A percentile compares a stretch with the other conserved stretches of the same genome.
Conservation (phyloP, 1,140 invertebrate genomes). For the Eufriesea mexicana region DNA sequence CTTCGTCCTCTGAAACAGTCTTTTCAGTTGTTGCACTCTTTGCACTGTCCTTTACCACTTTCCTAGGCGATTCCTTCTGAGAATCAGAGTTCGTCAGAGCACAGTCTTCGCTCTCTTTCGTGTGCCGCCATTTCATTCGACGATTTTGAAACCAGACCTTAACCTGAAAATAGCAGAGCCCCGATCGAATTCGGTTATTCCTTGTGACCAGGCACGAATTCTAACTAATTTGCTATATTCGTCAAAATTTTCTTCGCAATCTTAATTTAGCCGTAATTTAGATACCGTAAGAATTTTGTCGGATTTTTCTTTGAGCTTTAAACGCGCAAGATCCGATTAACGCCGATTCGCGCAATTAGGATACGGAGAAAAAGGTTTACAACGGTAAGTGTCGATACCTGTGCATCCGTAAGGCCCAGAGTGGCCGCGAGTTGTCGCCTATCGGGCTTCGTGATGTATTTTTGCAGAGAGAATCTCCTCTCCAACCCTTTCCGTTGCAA, state of each 20-base stretch:
- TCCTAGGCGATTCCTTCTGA: constrained; percentile 63
- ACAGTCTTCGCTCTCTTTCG: constrained; percentile 85
- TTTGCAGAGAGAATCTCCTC: constrained; percentile 94
- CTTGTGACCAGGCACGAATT: no score
- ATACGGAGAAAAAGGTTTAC: no score
- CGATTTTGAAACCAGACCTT: constrained; percentile 98
- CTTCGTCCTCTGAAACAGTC: constrained; percentile 71
- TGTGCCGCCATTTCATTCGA: constrained; percentile 96
- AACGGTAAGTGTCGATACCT: constrained; percentile 84
- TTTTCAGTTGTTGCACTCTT: constrained; percentile 60
- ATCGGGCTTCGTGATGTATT: constrained; percentile 97
- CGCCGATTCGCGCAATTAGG: no score
- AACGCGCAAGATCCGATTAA: no score
- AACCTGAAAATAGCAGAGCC: constrained; percentile 83
- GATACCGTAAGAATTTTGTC: no score
- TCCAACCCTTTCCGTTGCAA: constrained; percentile 95
- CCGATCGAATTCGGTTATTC: neutral
- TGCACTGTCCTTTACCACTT: constrained; percentile 67
- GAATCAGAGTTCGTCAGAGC: constrained; percentile 52
- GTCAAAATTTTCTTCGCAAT: neutral
- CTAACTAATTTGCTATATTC: no score
- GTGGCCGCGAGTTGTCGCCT: constrained; percentile 94
- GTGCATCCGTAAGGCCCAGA: constrained; percentile 94
- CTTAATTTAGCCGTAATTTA: no score
- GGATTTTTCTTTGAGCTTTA: no score